Conservation (phyloP, 2,113 vertebrate genomes). For the Myotis yumanensis region DNA sequence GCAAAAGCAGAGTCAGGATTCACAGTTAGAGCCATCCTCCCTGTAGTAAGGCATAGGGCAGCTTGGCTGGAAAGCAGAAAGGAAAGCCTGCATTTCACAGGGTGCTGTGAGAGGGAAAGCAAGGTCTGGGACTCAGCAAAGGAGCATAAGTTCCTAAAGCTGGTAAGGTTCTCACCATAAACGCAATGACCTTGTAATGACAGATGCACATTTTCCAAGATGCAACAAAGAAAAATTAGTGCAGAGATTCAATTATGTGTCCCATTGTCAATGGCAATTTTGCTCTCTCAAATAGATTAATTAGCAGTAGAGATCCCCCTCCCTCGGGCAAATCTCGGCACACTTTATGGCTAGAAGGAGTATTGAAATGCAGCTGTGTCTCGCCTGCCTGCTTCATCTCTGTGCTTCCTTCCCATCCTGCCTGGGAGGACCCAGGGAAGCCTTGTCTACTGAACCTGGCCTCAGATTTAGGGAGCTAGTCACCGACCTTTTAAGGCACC, state of each 20-base stretch:
- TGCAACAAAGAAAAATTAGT: constrained; percentile 77
- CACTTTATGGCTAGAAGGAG: constrained; percentile 45
- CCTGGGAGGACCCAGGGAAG: not conserved
- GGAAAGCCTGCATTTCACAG: not conserved
- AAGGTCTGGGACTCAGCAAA: not conserved
- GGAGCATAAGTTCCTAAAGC: not conserved
- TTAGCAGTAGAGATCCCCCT: constrained; percentile 76
- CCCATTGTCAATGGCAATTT: constrained; percentile 76
- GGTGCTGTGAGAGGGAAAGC: not conserved
- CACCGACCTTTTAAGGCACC: not conserved
- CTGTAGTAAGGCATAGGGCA: not conserved
- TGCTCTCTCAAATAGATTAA: constrained; percentile 81
- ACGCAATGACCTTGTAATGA: constrained; percentile 65
- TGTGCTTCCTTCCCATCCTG: not conserved
- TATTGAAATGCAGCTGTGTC: constrained; percentile 72
- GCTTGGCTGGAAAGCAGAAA: not conserved
- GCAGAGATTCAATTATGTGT: constrained; percentile 80
- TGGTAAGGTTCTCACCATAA: not conserved
- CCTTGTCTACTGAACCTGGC: not conserved
- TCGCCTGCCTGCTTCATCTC: not conserved
- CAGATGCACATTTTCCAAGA: constrained; percentile 57
- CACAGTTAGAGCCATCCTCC: not conserved
- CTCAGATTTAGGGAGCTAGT: not conserved
- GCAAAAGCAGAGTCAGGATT: not conserved
- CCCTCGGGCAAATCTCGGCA: constrained; percentile 20